Percentiles rank a stretch among this genome's conserved stretches.
These are phyloP conservation scores for Zeus faber DNA, from an alignment of 2,113 vertebrate genomes.

Conservation along the genomic window DNA sequence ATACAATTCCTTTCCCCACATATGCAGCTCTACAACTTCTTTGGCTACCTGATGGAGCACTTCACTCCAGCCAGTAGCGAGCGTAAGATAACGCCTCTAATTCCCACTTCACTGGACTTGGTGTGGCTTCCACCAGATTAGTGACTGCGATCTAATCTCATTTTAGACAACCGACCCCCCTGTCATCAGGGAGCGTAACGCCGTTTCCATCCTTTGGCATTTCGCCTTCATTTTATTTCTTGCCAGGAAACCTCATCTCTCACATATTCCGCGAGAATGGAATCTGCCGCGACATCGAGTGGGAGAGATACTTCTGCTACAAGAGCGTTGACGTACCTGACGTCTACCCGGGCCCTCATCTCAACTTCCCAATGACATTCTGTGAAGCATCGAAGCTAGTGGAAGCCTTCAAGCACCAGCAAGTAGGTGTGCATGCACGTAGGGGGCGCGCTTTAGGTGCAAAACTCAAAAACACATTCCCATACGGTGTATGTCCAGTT, in stretches of 20 bases:
- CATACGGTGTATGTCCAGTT: neutral
- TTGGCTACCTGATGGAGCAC: constrained; percentile 87
- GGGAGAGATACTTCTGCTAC: constrained; percentile 78
- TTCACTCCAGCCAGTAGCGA: constrained; percentile 83
- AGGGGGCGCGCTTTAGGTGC: too few relatives aligned
- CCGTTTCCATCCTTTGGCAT: too few relatives aligned
- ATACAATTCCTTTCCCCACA: neutral
- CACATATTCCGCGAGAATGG: constrained; percentile 81
- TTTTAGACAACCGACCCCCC: neutral
- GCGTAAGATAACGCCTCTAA: constrained; percentile 73
- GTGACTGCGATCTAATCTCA: neutral
- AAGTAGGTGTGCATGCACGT: constrained; percentile 73
- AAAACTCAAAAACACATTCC: too few relatives aligned
- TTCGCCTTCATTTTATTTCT: too few relatives aligned
- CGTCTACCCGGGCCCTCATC: constrained; percentile 79
- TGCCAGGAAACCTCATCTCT: constrained; percentile 83
- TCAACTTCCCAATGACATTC: constrained; percentile 85
- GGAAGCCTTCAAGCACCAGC: constrained; percentile 88
- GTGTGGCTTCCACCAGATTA: neutral
- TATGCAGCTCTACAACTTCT: constrained; percentile 87
- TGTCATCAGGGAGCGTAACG: neutral
- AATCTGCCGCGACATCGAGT: constrained; percentile 67
- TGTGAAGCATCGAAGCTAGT: constrained; percentile 82
- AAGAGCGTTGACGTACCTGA: constrained; percentile 78
- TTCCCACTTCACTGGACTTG: neutral